Evolutionary conservation across 2,113 vertebrate genomes (phyloP).

Genomic region (Rhodinocichla rosea): DNA sequence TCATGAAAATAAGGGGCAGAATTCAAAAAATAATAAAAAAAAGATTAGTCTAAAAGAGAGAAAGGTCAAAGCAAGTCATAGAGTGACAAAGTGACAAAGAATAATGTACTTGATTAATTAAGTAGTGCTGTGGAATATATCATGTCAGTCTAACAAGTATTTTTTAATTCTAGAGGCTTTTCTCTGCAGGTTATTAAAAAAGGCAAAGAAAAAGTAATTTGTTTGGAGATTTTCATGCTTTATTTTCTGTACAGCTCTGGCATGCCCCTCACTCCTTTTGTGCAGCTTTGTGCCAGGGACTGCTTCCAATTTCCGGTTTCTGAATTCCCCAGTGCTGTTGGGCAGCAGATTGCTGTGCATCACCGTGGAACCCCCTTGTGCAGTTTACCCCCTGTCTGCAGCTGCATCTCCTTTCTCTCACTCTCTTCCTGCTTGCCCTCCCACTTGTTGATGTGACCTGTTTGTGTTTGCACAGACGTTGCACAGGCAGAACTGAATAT

Average conservation of each 20-base stretch:
- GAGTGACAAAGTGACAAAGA: background rate
- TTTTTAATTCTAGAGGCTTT: background rate
- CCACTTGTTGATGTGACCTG: background rate
- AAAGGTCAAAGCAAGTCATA: background rate
- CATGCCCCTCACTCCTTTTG: background rate
- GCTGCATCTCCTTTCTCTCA: background rate
- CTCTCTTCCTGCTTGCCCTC: background rate
- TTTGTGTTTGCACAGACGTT: fast-evolving
- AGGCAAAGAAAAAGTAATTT: background rate
- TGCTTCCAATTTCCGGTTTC: background rate
- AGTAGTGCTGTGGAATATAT: background rate
- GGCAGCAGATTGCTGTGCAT: background rate
- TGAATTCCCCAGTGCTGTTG: background rate
- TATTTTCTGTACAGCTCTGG: background rate
- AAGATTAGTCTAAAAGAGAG: background rate
- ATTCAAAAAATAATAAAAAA: background rate
- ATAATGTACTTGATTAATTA: background rate
- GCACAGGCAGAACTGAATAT: background rate
- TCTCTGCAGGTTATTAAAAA: background rate
- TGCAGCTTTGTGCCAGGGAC: background rate
- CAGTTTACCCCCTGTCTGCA: background rate
- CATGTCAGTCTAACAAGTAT: background rate
- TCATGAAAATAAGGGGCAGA: background rate
- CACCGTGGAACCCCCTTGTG: background rate
- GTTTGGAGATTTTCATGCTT: background rate